phyloP scores from a whole-genome alignment of 2,113 vertebrate genomes.

The Leptodactylus fuscus region DNA sequence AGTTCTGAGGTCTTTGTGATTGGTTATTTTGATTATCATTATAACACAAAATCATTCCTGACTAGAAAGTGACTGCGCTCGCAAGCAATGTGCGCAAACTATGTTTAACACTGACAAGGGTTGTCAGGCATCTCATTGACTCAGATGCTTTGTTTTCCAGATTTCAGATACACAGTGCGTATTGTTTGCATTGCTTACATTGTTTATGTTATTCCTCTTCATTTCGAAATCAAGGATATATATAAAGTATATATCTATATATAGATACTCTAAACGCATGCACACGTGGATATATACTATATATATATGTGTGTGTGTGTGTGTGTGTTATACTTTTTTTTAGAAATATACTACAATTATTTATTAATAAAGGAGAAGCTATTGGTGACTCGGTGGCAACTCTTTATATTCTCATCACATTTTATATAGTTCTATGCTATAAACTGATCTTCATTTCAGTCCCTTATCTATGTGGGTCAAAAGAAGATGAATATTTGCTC shows the following conservation, averaged over 20 bases:
- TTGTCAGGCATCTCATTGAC: background rate
- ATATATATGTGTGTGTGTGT: too few relatives aligned
- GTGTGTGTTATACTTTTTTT: too few relatives aligned
- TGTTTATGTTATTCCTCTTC: background rate
- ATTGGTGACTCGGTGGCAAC: background rate
- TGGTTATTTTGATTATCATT: conserved; percentile 23
- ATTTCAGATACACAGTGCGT: background rate
- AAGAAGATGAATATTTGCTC: background rate
- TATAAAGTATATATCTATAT: background rate
- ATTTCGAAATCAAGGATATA: background rate
- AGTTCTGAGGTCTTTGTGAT: conserved; percentile 13
- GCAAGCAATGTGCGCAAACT: background rate
- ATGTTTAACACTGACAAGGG: conserved; percentile 13
- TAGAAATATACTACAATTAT: too few relatives aligned
- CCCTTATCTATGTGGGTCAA: background rate
- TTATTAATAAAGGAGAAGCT: too few relatives aligned
- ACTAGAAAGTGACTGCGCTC: background rate
- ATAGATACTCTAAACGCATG: background rate
- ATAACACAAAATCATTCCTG: background rate
- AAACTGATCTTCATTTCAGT: background rate
- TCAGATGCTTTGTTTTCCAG: background rate
- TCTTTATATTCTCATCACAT: background rate
- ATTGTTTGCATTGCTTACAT: background rate
- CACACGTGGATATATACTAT: too few relatives aligned
- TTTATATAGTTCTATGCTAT: background rate